phyloP scores from a whole-genome alignment of 1,140 invertebrate genomes.

The Apis florea region DNA sequence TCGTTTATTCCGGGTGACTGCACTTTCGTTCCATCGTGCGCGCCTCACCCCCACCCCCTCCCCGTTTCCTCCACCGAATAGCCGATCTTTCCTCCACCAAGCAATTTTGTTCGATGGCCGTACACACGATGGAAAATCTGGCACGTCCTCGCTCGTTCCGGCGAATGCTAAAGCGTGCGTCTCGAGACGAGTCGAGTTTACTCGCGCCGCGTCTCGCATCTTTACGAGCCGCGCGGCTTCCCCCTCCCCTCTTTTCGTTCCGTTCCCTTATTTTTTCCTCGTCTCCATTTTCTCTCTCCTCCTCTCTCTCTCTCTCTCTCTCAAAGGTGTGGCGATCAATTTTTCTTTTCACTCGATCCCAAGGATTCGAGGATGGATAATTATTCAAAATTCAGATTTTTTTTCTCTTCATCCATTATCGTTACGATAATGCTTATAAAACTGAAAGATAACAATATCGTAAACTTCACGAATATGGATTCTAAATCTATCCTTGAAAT shows the following conservation, averaged over 20 bases:
- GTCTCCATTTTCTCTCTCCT: neutral
- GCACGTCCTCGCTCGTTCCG: slow-evolving; percentile 50
- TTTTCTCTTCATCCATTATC: too few relatives aligned
- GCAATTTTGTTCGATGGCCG: slow-evolving; percentile 53
- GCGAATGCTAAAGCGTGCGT: slow-evolving; percentile 48
- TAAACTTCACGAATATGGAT: too few relatives aligned
- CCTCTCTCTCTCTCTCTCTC: neutral
- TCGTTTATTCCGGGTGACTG: slow-evolving; percentile 81
- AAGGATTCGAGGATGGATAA: too few relatives aligned
- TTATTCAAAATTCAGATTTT: too few relatives aligned
- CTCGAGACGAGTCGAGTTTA: slow-evolving; percentile 36
- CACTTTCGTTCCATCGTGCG: slow-evolving; percentile 78
- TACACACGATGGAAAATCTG: slow-evolving; percentile 53
- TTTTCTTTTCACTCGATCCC: neutral
- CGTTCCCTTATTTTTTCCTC: neutral
- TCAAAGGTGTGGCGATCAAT: too few relatives aligned
- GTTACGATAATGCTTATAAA: too few relatives aligned
- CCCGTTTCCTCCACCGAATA: neutral
- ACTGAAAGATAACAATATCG: too few relatives aligned
- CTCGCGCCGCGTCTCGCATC: slow-evolving; percentile 31
- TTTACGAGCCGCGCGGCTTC: slow-evolving; percentile 23
- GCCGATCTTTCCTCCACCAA: slow-evolving; percentile 38
- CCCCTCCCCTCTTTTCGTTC: neutral
- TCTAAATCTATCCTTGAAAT: neutral
- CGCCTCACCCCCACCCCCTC: slow-evolving; percentile 36